Conservation (phyloP, 2,113 vertebrate species). For the Panthera leo region DNA sequence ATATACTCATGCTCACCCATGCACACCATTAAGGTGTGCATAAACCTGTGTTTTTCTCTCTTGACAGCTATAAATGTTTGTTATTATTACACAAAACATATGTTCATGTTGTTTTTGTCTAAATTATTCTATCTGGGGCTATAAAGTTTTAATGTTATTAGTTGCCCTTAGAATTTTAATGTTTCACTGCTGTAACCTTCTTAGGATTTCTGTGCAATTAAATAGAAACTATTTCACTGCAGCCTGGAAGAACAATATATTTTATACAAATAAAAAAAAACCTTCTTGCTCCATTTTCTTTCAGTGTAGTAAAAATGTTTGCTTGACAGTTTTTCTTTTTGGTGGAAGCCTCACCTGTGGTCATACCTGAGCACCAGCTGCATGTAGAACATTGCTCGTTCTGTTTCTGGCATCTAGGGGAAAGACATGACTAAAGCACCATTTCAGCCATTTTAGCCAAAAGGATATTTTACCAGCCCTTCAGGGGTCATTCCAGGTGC, state of each 20-base stretch:
- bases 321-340: conserved; percentile 72
- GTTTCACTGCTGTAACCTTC: conserved; percentile 90
- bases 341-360: conserved; percentile 64
- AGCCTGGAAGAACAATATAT: conserved; percentile 89
- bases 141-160: conserved; percentile 95
- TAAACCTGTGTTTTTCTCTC: conserved; percentile 94
- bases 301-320: conserved; percentile 74
- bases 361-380: conserved; percentile 66
- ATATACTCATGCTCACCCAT: conserved; percentile 91
- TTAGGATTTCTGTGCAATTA: conserved; percentile 90
- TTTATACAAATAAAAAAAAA: conserved; percentile 85
- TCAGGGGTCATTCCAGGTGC: not conserved
- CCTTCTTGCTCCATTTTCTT: conserved; percentile 80
- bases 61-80: conserved; percentile 95
- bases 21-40: conserved; percentile 94
- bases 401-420: not conserved
- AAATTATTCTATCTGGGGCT: conserved; percentile 93
- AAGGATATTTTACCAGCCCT: not conserved
- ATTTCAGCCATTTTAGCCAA: not conserved
- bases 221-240: conserved; percentile 88
- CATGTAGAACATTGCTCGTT: not conserved
- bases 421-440: not conserved
- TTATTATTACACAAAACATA: conserved; percentile 97
- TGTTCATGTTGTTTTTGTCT: conserved; percentile 92
- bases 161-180: conserved; percentile 94